These are phyloP conservation scores for Tringa solitaria DNA, from an alignment of 2,113 vertebrate species.

Conservation along the genomic window DNA sequence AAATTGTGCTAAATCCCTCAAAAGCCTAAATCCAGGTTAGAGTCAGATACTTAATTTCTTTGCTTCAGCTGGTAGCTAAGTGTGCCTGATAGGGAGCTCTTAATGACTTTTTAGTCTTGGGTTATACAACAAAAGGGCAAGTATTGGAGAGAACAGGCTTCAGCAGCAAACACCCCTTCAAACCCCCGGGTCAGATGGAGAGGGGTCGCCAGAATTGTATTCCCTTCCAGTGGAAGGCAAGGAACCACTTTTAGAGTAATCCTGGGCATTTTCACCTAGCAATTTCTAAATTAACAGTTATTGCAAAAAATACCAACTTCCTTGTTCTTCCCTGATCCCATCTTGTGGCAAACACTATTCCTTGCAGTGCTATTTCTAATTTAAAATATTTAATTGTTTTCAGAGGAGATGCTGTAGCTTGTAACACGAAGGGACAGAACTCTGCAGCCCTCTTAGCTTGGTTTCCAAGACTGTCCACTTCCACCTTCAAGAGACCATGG, in stretches of 20 bases:
- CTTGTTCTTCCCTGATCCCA: background rate
- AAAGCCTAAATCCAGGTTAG: background rate
- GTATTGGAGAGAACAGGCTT: background rate
- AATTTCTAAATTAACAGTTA: background rate
- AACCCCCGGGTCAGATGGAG: background rate
- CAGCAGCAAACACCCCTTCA: background rate
- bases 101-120: background rate
- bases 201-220: background rate
- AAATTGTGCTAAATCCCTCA: background rate
- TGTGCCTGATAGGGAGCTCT: background rate
- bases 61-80: background rate
- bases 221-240: fast-evolving
- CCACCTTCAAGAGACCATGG: background rate
- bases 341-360: background rate
- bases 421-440: background rate
- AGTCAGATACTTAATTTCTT: background rate
- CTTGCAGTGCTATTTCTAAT: background rate
- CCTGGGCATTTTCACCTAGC: background rate
- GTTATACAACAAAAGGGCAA: background rate
- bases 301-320: fast-evolving
- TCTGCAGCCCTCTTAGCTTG: background rate
- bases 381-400: background rate
- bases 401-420: background rate
- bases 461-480: no score
- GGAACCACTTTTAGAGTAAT: background rate